Conservation (phyloP, 2,888 invertebrate species). For the Drosophila helvetica region DNA sequence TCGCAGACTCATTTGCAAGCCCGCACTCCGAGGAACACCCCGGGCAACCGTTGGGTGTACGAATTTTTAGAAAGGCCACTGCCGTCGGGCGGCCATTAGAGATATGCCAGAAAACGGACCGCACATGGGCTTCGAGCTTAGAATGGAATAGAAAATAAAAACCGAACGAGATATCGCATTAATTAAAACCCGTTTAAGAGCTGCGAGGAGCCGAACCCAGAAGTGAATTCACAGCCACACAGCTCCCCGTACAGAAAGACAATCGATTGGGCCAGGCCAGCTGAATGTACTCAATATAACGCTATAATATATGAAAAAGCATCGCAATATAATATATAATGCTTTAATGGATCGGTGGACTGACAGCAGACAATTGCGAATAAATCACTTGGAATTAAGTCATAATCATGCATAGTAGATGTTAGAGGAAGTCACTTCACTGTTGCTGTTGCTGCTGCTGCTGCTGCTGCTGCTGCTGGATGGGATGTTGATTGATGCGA, state of each 20-base stretch:
- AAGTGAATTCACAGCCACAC: constrained; percentile 30
- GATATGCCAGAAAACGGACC: constrained; percentile 24
- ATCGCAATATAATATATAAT: constrained; percentile 22
- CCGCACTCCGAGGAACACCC: background rate
- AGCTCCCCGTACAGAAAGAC: constrained; percentile 9
- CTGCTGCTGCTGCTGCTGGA: background rate
- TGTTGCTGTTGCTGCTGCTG: background rate
- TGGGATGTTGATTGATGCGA: constrained; percentile 58
- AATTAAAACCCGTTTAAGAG: constrained; percentile 42
- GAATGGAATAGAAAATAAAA: constrained; percentile 28
- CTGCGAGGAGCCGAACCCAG: constrained; percentile 24
- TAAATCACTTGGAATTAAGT: constrained; percentile 56
- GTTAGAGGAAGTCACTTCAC: constrained; percentile 55
- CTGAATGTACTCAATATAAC: background rate
- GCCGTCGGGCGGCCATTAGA: constrained; percentile 10
- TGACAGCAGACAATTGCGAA: constrained; percentile 25
- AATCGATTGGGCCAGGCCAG: constrained; percentile 20
- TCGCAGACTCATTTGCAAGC: constrained; percentile 1
- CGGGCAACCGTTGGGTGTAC: constrained; percentile 11
- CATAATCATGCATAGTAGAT: constrained; percentile 37
- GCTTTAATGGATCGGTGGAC: constrained; percentile 39
- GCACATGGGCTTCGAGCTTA: constrained; percentile 24
- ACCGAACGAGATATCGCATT: constrained; percentile 30
- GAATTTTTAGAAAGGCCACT: constrained; percentile 41
- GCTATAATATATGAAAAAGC: constrained; percentile 16